These are phyloP conservation scores for Alentia gelatinosa DNA, from an alignment of 2,888 invertebrate species.

Conservation along the genomic window DNA sequence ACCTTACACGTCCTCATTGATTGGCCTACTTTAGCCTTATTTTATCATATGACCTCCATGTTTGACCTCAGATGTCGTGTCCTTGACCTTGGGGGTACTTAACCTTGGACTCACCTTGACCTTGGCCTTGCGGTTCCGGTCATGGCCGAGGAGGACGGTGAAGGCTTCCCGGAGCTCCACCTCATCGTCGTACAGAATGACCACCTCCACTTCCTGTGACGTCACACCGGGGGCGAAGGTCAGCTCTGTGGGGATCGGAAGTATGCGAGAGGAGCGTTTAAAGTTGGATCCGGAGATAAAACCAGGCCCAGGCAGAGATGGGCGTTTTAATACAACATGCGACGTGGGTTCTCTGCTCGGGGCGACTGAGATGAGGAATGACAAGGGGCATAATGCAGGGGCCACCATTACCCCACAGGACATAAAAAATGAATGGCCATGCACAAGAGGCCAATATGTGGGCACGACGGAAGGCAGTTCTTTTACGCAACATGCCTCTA, in stretches of 20 bases:
- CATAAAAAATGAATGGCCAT: neutral
- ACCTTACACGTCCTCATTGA: neutral
- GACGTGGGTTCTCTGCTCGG: neutral
- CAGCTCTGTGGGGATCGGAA: slow-evolving; percentile 72
- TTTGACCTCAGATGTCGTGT: neutral
- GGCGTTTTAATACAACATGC: neutral
- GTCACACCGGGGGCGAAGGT: slow-evolving; percentile 75
- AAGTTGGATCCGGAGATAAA: neutral
- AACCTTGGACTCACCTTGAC: slow-evolving; percentile 70
- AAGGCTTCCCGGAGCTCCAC: slow-evolving; percentile 79
- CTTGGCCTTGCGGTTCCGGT: slow-evolving; percentile 72
- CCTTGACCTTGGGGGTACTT: neutral
- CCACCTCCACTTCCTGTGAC: slow-evolving; percentile 74
- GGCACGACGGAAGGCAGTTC: too few species aligned
- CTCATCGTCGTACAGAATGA: slow-evolving; percentile 76
- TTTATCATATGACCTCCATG: neutral
- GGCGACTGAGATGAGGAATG: neutral
- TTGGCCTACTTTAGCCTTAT: neutral
- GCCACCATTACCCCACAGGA: neutral
- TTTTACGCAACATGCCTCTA: too few species aligned
- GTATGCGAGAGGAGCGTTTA: neutral
- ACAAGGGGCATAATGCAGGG: neutral
- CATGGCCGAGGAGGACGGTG: slow-evolving; percentile 75
- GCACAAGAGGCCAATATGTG: too few species aligned
- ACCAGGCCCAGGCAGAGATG: neutral